Conservation (phyloP, 2,113 vertebrate genomes). For the Onychostoma macrolepis region DNA sequence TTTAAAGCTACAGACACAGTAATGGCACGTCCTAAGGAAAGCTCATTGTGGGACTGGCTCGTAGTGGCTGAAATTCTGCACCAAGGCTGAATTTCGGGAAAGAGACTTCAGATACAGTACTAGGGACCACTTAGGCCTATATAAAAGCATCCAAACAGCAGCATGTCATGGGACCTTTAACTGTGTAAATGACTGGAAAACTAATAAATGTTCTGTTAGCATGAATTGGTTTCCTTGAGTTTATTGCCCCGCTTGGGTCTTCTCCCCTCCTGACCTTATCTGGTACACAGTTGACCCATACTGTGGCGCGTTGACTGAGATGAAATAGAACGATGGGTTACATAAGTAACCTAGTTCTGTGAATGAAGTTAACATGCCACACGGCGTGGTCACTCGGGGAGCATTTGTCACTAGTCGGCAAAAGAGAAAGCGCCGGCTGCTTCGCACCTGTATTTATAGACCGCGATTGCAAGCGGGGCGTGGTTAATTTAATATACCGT, state of each 20-base stretch:
- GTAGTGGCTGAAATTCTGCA: no score
- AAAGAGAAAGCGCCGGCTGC: not conserved
- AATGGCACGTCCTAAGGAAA: no score
- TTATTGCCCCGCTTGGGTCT: not conserved
- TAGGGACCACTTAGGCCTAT: no score
- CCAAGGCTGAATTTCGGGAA: no score
- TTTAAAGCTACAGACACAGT: no score
- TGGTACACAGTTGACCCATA: not conserved
- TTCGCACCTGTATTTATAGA: not conserved
- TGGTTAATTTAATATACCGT: not conserved
- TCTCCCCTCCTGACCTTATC: slow-evolving; percentile 2
- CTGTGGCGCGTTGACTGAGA: not conserved
- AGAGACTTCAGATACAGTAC: no score
- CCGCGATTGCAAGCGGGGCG: not conserved
- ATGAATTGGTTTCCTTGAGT: no score
- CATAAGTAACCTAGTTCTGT: not conserved
- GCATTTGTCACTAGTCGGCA: not conserved
- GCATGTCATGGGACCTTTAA: no score
- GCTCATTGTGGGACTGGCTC: no score
- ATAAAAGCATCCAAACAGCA: no score
- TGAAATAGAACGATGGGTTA: not conserved
- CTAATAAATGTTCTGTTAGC: not conserved
- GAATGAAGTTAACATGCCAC: not conserved
- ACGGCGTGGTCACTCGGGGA: not conserved
- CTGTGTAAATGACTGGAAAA: not conserved